Percentiles rank a stretch among this genome's conserved stretches.
phyloP scores from a whole-genome alignment of 92 coral and sea anemone species.

The Heliopora coerulea region DNA sequence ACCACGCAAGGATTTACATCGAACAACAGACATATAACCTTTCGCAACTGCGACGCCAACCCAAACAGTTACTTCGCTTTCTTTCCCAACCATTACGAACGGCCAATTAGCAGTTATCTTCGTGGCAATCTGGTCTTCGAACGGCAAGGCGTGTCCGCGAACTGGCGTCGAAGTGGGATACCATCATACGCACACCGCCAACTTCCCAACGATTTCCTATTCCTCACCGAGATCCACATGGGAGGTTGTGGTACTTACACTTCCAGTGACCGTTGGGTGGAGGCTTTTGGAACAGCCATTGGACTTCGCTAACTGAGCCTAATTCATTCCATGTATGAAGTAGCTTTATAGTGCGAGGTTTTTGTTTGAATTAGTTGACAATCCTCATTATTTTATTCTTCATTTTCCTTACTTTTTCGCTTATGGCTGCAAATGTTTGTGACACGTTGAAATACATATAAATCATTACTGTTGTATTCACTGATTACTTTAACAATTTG shows the following conservation, averaged over 20 bases:
- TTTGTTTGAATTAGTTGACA: too few relatives aligned
- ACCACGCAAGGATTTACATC: conserved; percentile 52
- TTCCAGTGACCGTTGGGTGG: conserved; percentile 66
- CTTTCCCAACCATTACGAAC: conserved; percentile 53
- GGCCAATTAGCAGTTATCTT: conserved; percentile 22
- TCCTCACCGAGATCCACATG: conserved; percentile 69
- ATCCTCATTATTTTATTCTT: too few relatives aligned
- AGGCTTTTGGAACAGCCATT: conserved; percentile 61
- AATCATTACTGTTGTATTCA: too few relatives aligned
- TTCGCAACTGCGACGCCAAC: conserved; percentile 52
- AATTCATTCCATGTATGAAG: too few relatives aligned
- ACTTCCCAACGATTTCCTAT: conserved; percentile 56
- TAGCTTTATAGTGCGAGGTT: too few relatives aligned
- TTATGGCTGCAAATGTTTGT: too few relatives aligned
- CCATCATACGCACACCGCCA: conserved; percentile 49
- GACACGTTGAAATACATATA: too few relatives aligned
- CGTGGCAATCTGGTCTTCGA: conserved; percentile 40
- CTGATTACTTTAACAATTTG: too few relatives aligned
- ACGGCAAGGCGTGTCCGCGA: conserved; percentile 45
- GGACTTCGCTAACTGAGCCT: conserved; percentile 50
- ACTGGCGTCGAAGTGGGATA: conserved; percentile 55
- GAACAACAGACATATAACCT: conserved; percentile 33
- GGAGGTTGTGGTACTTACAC: conserved; percentile 76
- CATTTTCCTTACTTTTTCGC: too few relatives aligned
- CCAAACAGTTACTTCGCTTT: conserved; percentile 65